Evolutionary conservation across 2,113 vertebrate genomes (phyloP), one percentile per base, ranked within the genome.

Genomic region (Pampusana beccarii): DNA sequence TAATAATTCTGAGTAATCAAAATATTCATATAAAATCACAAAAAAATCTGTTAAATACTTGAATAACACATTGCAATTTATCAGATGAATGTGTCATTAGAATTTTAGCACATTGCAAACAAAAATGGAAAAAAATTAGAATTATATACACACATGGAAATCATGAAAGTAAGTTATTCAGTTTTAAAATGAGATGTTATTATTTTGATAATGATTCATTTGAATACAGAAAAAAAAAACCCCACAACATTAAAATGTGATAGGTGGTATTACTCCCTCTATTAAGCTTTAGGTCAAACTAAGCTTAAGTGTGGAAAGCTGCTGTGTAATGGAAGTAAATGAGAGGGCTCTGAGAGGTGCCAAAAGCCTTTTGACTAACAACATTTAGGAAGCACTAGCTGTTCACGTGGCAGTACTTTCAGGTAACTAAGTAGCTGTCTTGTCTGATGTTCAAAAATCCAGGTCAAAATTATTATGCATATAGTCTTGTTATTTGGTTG

Each of bases 221-320:
- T 91, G 82, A 95, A 66, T 96, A 85, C 66, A 80, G 91, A 65
- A 82, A 86, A 86, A 95, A 95, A n/a, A n/a, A n/a, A n/a, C n/a
- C n/a, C n/a, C n/a, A n/a, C n/a, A n/a, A 62, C 48, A 86, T 93
- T 62, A 88, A 95, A 95, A 97, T 96, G 66, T 91, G 91, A 94
- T 92, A 97, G 91, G 83, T 97, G 64, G 38, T 92, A 92, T 75
- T 97, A 89, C 88, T 95, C 88, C 64, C 14, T 51, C 58, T 97
- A 17, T 80, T 95, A 89, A 94, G 58, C 73, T 93, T 11, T 75
- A 13, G 74, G 18, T 79, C 31, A 54, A 64, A 60, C 58, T 81
- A 36, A 60, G 40, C 25, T 61, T 86, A 83, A 46, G 19, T 46
- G 7, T 11, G 26, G 54, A 81, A 69, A 69, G 10, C 28, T 83